Conservation (phyloP, 2,797 vertebrate species). For the Sternotherus odoratus region DNA sequence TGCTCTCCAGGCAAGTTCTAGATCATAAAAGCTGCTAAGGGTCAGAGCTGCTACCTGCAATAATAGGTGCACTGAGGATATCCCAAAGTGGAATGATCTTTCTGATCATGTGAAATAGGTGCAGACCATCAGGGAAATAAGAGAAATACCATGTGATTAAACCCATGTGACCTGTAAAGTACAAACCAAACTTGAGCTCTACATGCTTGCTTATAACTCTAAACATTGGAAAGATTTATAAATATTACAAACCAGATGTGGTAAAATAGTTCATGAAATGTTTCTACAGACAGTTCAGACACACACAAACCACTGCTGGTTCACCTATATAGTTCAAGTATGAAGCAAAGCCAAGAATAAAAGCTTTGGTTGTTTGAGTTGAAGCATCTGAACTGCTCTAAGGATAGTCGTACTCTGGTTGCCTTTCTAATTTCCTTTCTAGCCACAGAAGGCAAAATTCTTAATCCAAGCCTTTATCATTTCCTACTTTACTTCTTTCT, state of each 20-base stretch:
- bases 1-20: background rate
- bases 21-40: background rate
- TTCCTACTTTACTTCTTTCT: background rate
- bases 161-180: background rate
- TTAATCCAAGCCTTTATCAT: background rate
- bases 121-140: background rate
- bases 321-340: background rate
- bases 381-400: background rate
- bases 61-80: background rate
- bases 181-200: background rate
- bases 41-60: background rate
- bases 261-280: background rate
- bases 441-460: background rate
- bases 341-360: rapidly evolving
- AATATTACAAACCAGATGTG: background rate
- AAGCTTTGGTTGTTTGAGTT: background rate
- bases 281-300: background rate
- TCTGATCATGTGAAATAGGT: background rate
- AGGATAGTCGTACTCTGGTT: background rate
- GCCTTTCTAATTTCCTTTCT: background rate
- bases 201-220: background rate
- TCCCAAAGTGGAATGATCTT: background rate
- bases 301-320: background rate
- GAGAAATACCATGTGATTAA: background rate
- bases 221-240: background rate